Evolutionary conservation across 2,113 vertebrate species (phyloP), one percentile per base, ranked within the genome.

Genomic region (Osmerus eperlanus): DNA sequence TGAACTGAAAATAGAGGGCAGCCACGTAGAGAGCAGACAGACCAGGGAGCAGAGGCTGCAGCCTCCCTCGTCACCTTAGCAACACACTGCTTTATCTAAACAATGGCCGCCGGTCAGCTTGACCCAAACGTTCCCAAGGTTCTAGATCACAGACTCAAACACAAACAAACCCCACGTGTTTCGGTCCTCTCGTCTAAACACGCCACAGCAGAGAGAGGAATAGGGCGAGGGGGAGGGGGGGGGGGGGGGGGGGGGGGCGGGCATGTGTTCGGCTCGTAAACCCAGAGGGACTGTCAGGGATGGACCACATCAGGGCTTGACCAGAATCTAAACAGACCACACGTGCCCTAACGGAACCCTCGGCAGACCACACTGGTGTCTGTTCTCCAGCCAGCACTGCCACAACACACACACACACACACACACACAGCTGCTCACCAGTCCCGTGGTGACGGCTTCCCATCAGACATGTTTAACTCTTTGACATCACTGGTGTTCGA

Each of bases 281-380:
- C 61, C 15, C 62, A 64, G 41, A 47, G 41, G 41, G 41, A 47
- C 41, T 12, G 41, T 47, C 41, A 47, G 3, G 41, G 72, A 75
- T 77, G 25, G 72, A 84, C 84, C 85, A 65, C 89, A 86, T 71
- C 80, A 82, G 72, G 81, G 71, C 84, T 53, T 41, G 62, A 82
- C 70, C 74, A 25, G 78, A 77, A 76, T 79, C 74, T 76, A 87
- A 89, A 89, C 82, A 83, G 68, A 83, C 73, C 83, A 80, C 81
- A 75, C 72, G 79, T 84, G 84, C 84, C 79, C 79, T 68, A 47
- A 47, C 41, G 60, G 79, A 84, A 74, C n/a, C 76, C 83, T 72
- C 14, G 70, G 28, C 73, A 68, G 71, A 88, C 85, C 87, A 54
- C 86, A 83, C 74, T 55, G 72, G 36, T 47, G 63, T 65, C 32